Conservation (phyloP, 2,113 vertebrate species). For the Phaetusa simplex region DNA sequence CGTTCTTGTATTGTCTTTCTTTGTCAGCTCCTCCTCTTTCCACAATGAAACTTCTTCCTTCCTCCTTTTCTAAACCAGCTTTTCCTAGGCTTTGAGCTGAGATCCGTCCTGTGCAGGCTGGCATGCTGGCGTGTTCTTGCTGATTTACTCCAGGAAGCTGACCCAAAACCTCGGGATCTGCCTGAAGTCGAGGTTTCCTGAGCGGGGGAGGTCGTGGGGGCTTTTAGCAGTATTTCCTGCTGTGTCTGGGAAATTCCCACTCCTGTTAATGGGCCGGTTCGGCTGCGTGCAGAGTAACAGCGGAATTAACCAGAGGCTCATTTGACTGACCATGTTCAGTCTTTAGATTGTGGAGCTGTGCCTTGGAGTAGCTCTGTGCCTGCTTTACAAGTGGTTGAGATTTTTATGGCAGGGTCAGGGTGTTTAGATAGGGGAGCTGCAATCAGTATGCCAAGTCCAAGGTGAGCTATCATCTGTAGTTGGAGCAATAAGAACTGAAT, state of each 20-base stretch:
- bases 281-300: not conserved
- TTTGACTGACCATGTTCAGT: not conserved
- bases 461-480: not conserved
- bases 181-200: not conserved
- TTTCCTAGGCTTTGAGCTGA: not conserved
- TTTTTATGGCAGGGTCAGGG: not conserved
- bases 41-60: slow-evolving; percentile 39
- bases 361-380: not conserved
- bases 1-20: not conserved
- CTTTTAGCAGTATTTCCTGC: not conserved
- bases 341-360: not conserved
- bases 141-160: not conserved
- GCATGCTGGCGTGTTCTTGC: not conserved
- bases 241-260: not conserved
- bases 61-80: slow-evolving; percentile 35
- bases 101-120: not conserved
- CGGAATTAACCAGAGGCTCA: not conserved
- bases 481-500: not conserved
- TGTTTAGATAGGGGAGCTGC: not conserved
- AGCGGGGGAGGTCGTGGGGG: not conserved
- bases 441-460: not conserved
- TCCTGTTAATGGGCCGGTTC: not conserved
- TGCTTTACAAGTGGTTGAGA: not conserved
- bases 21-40: slow-evolving; percentile 18
- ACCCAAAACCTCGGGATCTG: not conserved